Evolutionary conservation across 2,888 invertebrate genomes (phyloP).

Genomic region (Serripes groenlandicus): DNA sequence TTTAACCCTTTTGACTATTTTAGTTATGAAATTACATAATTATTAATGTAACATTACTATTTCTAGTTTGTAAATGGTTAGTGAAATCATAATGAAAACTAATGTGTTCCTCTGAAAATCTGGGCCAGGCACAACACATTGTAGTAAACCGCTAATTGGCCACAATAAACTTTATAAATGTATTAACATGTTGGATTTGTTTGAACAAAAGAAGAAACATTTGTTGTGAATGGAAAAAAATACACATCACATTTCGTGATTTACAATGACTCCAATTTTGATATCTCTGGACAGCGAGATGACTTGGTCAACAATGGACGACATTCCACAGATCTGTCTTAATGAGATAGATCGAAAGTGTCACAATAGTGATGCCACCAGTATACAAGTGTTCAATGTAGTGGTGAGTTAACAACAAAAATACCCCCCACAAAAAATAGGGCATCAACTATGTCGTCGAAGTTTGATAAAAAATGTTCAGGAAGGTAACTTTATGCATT

Average conservation of each 20-base stretch:
- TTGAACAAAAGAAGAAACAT: no score
- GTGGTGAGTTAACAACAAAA: constrained; percentile 51
- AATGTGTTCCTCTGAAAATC: no score
- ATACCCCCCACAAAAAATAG: constrained; percentile 18
- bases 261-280: constrained; percentile 3
- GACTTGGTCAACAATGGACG: constrained; percentile 14
- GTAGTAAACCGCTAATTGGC: no score
- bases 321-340: constrained; percentile 4
- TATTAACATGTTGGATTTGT: no score
- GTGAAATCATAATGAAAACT: no score
- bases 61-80: no score
- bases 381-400: constrained; percentile 26
- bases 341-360: background rate
- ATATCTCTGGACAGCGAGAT: constrained; percentile 15
- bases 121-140: no score
- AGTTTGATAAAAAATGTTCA: constrained; percentile 1
- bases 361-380: constrained; percentile 8
- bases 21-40: no score
- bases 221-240: background rate
- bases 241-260: background rate
- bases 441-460: constrained; percentile 56
- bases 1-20: no score
- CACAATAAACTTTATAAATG: no score
- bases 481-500: constrained; percentile 7
- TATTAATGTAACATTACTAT: no score